phyloP scores from a whole-genome alignment of 2,888 invertebrate genomes.

The Daptonema setosum region DNA sequence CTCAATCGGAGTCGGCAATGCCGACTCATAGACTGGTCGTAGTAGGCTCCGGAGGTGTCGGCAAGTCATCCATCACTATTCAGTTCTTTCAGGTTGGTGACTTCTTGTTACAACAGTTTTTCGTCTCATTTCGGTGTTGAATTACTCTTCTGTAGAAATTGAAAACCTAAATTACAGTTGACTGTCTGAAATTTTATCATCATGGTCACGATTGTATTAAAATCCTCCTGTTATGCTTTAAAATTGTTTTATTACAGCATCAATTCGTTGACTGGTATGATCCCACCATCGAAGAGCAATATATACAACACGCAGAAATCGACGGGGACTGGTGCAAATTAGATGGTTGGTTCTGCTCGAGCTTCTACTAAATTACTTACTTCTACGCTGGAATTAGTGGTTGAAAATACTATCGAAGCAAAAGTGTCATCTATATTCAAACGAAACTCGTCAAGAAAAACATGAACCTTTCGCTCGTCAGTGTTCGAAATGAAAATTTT shows the following conservation, averaged over 20 bases:
- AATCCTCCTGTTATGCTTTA: no score
- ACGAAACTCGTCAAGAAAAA: no score
- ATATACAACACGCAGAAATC: constrained; percentile 75
- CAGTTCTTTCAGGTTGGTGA: constrained; percentile 55
- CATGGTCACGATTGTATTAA: no score
- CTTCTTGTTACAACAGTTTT: not conserved
- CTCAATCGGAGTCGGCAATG: constrained; percentile 29
- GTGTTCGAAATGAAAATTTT: no score
- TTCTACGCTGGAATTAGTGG: no score
- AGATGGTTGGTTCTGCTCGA: constrained; percentile 17
- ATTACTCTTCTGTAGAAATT: no score
- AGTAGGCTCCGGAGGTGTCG: constrained; percentile 79
- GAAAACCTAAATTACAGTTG: no score
- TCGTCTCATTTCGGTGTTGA: not conserved
- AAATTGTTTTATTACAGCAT: constrained; percentile 34
- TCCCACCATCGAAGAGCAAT: constrained; percentile 83
- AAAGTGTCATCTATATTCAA: no score
- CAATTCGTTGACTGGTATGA: constrained; percentile 81
- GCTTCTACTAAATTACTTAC: no score
- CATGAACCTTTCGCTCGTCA: no score
- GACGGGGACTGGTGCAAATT: constrained; percentile 52
- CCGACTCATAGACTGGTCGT: constrained; percentile 61
- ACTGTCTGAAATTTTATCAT: no score
- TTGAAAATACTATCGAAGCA: no score
- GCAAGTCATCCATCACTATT: constrained; percentile 85